Evolutionary conservation across 2,888 invertebrate genomes (phyloP), one percentile per base, ranked within the genome.

Genomic region (Drosophila atripex): DNA sequence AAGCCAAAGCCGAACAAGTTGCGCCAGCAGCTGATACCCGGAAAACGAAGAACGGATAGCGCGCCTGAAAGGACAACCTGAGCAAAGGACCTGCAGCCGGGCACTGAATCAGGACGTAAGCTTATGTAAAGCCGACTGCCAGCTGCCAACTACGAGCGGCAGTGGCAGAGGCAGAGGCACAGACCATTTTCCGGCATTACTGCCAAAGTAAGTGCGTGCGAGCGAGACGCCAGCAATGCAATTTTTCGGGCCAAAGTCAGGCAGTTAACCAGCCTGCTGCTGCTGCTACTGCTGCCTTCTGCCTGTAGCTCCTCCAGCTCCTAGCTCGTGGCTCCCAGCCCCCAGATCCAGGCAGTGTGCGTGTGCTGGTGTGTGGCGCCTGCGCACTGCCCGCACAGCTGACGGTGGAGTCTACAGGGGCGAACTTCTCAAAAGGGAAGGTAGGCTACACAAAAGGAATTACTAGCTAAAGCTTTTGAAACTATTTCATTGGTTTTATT

Each of bases 61-160:
- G 84, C 69, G 72, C 57, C 61, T 50, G 21, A 21, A 21, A 43
- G 59, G 47, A 77, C 78, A 83, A 86, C 83, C 78, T 83, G 78
- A 68, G 79, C 86, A 79, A 77, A 82, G 83, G 82, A 82, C 86
- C 86, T 86, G 86, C 82, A 86, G 75, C 83, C 80, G 79, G 78
- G 80, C 75, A 83, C 82, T 83, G 66, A 82, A 73, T 35, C 54
- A 61, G 60, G 60, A 61, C 43, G 43, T 43, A 21, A 43, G 43
- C 43, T 43, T 43, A 43, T 43, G 78, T 69, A 61, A 71, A 56
- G 60, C 54, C 52, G 70, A 65, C 70, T 59, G 64, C 55, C 49
- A 49, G 64, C 74, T 53, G 41, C 38, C 58, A 18, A 49, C 74
- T 23, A 18, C 41, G 61, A n/a, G 12, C 35, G 35, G 35, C 35